Base-by-base conservation (phyloP, 2,797 vertebrate genomes). In the Lerista edwardsae region DNA sequence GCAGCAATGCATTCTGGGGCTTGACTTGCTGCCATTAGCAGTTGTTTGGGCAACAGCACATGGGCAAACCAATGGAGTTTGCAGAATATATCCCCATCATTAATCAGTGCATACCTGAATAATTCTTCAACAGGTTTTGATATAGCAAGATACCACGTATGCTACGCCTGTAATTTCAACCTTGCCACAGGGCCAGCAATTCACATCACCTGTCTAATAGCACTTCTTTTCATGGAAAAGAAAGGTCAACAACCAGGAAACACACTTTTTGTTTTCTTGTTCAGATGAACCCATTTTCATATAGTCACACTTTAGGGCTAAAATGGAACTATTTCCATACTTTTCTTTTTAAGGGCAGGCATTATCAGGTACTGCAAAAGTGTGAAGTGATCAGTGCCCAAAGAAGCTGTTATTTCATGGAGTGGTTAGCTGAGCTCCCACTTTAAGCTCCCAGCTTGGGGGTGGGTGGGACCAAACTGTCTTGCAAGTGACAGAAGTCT, bases 381-480 rank as follows among this genome's bases (percentile, higher is more conserved):
- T 3, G 14, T 61, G 59, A 62, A 77, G 75, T 21, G 14, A 23
- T 57, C 9, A 2, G 25, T 85, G 68, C 80, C 91, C 82, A 84
- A 88, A 79, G 75, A 87, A 72, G 83, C 76, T 87, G 87, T 84
- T 91, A 15, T 67, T 91, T 95, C 92, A 94, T 39, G 80, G 81
- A 90, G 88, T 92, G 90, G 91, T 94, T 94, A 94, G 87, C 93
- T 92, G 93, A 95, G 95, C 85, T 90, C 92, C 94, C 93, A 94
- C 94, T 96, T 93, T 95, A 94, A 94, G 90, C 86, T 93, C 90
- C 91, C 95, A 87, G 88, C 89, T 86, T 61, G 34, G 10, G 55
- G 84, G 90, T 51, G 94, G 93, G n/a, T n/a, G n/a, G 4, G 19
- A 55, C 51, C 51, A 94, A 94, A 91, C 91, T 94, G 91, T 91